Percentiles rank a stretch among this genome's conserved stretches.
Evolutionary conservation across 1,140 invertebrate species (phyloP).

Genomic region (Cotesia glomerata): DNA sequence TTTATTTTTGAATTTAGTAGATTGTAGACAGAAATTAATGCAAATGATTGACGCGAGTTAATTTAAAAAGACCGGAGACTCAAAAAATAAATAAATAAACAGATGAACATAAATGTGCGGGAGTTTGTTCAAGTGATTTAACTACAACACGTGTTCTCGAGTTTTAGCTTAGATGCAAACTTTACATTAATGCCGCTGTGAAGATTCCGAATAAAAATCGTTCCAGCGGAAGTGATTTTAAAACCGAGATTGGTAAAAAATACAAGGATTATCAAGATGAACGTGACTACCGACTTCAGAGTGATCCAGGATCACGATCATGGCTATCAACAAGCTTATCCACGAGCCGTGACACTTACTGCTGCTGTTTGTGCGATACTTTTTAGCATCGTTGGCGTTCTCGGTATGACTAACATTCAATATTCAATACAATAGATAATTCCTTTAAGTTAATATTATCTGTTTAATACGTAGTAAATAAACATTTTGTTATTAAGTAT

Average conservation of each 20-base stretch:
- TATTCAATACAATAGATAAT: not conserved
- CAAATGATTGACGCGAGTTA: not conserved
- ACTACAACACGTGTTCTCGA: no score
- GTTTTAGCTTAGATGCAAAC: no score
- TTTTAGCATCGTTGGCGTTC: constrained; percentile 78
- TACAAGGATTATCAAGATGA: constrained; percentile 5
- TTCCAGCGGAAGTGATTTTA: no score
- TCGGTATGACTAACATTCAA: constrained; percentile 65
- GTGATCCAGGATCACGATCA: constrained; percentile 15
- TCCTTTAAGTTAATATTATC: not conserved
- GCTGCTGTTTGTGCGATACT: constrained; percentile 78
- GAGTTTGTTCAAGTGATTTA: no score
- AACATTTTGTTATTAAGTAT: no score
- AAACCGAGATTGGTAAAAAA: not conserved
- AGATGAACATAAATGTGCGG: no score
- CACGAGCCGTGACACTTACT: constrained; percentile 75
- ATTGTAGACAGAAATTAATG: not conserved
- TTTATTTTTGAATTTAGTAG: not conserved
- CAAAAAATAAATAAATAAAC: no score
- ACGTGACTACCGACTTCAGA: constrained; percentile 18
- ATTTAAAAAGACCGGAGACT: no score
- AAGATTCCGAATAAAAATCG: not conserved
- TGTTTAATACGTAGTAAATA: not conserved
- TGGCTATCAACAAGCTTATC: constrained; percentile 51
- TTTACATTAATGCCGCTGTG: no score